Conservation (phyloP, 2,797 vertebrate genomes). For the Bucorvus abyssinicus region DNA sequence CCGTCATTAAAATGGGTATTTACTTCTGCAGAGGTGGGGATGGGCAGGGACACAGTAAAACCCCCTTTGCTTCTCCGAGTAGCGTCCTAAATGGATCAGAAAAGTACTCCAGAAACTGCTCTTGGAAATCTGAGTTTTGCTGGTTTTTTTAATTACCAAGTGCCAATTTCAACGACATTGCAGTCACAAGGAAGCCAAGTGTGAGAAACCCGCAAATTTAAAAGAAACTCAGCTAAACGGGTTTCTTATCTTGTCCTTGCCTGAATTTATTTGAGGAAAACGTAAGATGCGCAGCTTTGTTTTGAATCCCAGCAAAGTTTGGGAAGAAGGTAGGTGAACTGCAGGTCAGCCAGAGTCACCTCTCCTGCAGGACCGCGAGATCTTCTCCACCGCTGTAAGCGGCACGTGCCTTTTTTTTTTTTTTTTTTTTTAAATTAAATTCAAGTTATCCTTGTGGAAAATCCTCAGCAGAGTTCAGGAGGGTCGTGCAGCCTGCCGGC, state of each 20-base stretch:
- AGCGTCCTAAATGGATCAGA: background rate
- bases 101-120: background rate
- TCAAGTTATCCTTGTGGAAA: background rate
- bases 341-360: background rate
- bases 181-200: background rate
- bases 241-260: background rate
- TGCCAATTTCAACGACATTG: background rate
- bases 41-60: background rate
- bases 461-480: background rate
- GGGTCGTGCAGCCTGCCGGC: background rate
- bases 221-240: background rate
- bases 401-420: background rate
- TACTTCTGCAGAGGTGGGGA: background rate
- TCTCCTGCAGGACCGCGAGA: background rate
- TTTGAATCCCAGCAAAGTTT: background rate
- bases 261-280: background rate
- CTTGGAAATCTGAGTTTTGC: background rate
- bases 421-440: background rate
- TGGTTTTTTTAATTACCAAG: background rate
- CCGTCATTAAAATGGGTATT: fast-evolving
- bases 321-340: background rate
- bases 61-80: background rate
- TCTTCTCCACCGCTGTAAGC: background rate
- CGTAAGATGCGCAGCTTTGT: background rate
- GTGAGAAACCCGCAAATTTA: background rate